A percentile compares a stretch with the other conserved stretches of the same genome.
phyloP scores from a whole-genome alignment of 2,888 invertebrate genomes.

The Xestia ashworthii region DNA sequence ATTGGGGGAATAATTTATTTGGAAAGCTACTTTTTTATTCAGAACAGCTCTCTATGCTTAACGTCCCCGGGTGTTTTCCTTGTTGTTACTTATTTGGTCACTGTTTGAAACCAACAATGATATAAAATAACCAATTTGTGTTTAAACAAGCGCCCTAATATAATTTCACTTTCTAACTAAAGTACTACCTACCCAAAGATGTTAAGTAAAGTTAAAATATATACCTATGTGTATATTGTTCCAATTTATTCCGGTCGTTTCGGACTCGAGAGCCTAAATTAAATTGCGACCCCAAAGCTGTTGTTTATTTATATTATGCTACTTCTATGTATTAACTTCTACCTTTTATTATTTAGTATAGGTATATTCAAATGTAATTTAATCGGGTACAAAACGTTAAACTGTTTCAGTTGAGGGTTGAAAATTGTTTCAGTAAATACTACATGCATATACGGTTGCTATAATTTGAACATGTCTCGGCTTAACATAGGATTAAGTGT shows the following conservation, averaged over 20 bases:
- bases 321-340: slow-evolving; percentile 64
- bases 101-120: slow-evolving; percentile 49
- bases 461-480: slow-evolving; percentile 62
- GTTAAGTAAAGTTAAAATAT: slow-evolving; percentile 65
- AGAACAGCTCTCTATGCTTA: slow-evolving; percentile 79
- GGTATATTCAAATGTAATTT: slow-evolving; percentile 64
- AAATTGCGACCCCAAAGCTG: slow-evolving; percentile 68
- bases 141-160: slow-evolving; percentile 40
- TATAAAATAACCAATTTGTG: slow-evolving; percentile 26
- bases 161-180: slow-evolving; percentile 57
- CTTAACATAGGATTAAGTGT: slow-evolving; percentile 57
- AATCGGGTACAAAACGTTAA: slow-evolving; percentile 47
- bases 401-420: slow-evolving; percentile 42
- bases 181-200: slow-evolving; percentile 53
- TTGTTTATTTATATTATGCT: slow-evolving; percentile 68
- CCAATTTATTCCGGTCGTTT: slow-evolving; percentile 69
- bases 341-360: slow-evolving; percentile 60
- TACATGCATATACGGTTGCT: slow-evolving; percentile 44
- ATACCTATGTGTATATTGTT: slow-evolving; percentile 61
- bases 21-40: slow-evolving; percentile 84
- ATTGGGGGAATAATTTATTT: slow-evolving; percentile 88
- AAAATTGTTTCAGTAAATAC: slow-evolving; percentile 57
- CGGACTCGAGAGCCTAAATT: slow-evolving; percentile 67
- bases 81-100: slow-evolving; percentile 72
- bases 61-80: slow-evolving; percentile 76